phyloP scores from a whole-genome alignment of 2,113 vertebrate genomes.

The Mustela nigripes region DNA sequence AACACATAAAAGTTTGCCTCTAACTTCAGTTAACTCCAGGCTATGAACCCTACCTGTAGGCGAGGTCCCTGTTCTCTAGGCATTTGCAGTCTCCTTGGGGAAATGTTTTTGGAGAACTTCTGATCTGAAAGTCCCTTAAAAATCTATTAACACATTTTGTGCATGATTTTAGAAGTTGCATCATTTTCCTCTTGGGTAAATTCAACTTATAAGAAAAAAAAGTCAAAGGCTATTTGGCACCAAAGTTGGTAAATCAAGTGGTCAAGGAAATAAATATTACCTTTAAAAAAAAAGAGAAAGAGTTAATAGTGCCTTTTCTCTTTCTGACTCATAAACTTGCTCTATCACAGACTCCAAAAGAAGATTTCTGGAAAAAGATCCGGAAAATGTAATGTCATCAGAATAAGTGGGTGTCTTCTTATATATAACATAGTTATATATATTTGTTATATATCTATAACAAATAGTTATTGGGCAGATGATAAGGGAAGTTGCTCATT shows the following conservation, averaged over 20 bases:
- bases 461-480: neutral
- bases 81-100: neutral
- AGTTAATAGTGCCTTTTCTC: slow-evolving; percentile 38
- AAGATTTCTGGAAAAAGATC: slow-evolving; percentile 57
- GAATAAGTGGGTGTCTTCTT: neutral
- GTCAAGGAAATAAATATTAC: slow-evolving; percentile 38
- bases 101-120: neutral
- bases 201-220: neutral
- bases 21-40: neutral
- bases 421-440: neutral
- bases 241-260: slow-evolving; percentile 43
- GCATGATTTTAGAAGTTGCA: slow-evolving; percentile 26
- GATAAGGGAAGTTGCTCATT: neutral
- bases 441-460: neutral
- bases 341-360: slow-evolving; percentile 50
- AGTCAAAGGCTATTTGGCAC: slow-evolving; percentile 52
- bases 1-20: neutral
- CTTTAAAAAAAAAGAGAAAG: slow-evolving; percentile 50
- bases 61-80: neutral
- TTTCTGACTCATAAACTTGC: slow-evolving; percentile 63
- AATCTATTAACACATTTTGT: slow-evolving; percentile 10
- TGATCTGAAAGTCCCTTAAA: slow-evolving; percentile 52
- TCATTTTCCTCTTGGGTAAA: slow-evolving; percentile 44
- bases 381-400: neutral
- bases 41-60: neutral